Evolutionary conservation across 1,140 invertebrate species (phyloP).

Genomic region (Drosophila tropicalis): DNA sequence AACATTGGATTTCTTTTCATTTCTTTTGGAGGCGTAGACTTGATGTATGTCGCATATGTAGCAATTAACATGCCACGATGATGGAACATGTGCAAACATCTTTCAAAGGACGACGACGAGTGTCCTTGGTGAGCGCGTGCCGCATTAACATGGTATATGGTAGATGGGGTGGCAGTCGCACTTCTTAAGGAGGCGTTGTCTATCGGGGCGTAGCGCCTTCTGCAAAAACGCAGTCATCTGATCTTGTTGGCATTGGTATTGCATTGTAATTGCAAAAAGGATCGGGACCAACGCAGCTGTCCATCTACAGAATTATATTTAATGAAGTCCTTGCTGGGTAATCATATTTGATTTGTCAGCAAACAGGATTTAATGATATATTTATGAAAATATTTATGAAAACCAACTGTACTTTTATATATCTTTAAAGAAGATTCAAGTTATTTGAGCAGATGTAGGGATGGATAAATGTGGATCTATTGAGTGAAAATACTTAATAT

Average conservation of each 20-base stretch:
- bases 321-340: slow-evolving; percentile 23
- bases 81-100: slow-evolving; percentile 71
- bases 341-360: slow-evolving; percentile 18
- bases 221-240: slow-evolving; percentile 61
- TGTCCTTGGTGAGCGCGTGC: slow-evolving; percentile 68
- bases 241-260: slow-evolving; percentile 38
- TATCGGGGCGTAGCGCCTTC: slow-evolving; percentile 57
- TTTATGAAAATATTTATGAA: not conserved
- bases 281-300: slow-evolving; percentile 6
- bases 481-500: no score
- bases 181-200: slow-evolving; percentile 41
- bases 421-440: not conserved
- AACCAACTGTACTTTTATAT: slow-evolving; percentile 9
- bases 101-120: slow-evolving; percentile 12
- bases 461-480: no score
- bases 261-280: slow-evolving; percentile 25
- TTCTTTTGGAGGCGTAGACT: slow-evolving; percentile 60
- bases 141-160: not conserved
- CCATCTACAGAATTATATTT: slow-evolving; percentile 17
- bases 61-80: slow-evolving; percentile 65
- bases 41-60: slow-evolving; percentile 77
- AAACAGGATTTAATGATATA: slow-evolving; percentile 19
- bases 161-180: slow-evolving; percentile 4
- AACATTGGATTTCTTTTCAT: slow-evolving; percentile 9
- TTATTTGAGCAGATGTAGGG: not conserved